phyloP scores from a whole-genome alignment of 2,888 invertebrate genomes.

The Ochropleura plecta region DNA sequence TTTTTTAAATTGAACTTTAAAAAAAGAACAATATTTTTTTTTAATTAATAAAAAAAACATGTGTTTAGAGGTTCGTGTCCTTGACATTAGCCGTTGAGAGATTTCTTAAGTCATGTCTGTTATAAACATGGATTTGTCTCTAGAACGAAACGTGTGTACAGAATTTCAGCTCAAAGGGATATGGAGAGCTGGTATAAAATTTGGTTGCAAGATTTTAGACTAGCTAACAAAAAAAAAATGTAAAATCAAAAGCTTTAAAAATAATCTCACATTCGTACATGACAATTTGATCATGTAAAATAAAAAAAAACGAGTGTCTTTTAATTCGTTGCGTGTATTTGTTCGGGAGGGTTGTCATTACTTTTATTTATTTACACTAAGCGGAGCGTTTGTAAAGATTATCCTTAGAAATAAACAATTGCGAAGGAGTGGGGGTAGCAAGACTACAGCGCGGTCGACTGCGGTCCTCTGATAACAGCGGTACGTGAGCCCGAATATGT shows the following conservation, averaged over 20 bases:
- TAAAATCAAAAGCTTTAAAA: too few relatives aligned
- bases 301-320: slow-evolving; percentile 37
- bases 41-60: slow-evolving; percentile 41
- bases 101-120: too few relatives aligned
- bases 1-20: neutral
- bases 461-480: slow-evolving; percentile 77
- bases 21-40: neutral
- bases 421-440: slow-evolving; percentile 66
- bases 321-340: slow-evolving; percentile 47
- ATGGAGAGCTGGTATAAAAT: too few relatives aligned
- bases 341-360: slow-evolving; percentile 54
- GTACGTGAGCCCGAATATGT: slow-evolving; percentile 85
- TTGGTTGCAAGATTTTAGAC: too few relatives aligned
- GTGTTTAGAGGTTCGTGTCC: too few relatives aligned
- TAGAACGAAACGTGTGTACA: too few relatives aligned
- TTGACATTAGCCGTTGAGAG: too few relatives aligned
- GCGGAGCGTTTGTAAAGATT: slow-evolving; percentile 78
- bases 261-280: neutral
- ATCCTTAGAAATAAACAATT: slow-evolving; percentile 83
- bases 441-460: slow-evolving; percentile 67
- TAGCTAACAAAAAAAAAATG: too few relatives aligned
- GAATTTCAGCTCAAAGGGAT: too few relatives aligned
- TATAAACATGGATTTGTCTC: too few relatives aligned
- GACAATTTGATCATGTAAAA: slow-evolving; percentile 25
- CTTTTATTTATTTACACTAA: slow-evolving; percentile 69